Conservation (phyloP, 2,797 vertebrate species). For the Naso thynnoides region DNA sequence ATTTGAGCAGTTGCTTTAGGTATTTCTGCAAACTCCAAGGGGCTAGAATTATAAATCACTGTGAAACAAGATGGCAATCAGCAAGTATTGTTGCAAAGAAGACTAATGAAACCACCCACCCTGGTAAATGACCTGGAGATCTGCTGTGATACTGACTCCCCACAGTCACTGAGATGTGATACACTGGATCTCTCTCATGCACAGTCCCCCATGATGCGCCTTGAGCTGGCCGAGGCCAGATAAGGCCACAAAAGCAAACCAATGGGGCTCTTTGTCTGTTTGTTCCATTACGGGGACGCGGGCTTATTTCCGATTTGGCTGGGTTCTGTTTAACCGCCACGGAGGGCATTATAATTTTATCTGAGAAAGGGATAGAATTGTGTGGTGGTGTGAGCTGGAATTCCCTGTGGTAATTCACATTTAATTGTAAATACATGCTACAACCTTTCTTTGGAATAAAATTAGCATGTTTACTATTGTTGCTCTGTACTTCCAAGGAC, state of each 20-base stretch:
- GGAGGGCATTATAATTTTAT: constrained; percentile 62
- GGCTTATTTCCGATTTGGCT: constrained; percentile 60
- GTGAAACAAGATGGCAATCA: constrained; percentile 85
- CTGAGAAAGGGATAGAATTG: constrained; percentile 54
- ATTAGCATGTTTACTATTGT: constrained; percentile 81
- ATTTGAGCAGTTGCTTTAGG: constrained; percentile 86
- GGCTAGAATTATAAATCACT: constrained; percentile 84
- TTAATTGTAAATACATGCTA: constrained; percentile 79
- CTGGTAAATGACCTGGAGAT: constrained; percentile 85
- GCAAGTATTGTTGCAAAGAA: constrained; percentile 79
- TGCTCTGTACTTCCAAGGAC: constrained; percentile 75
- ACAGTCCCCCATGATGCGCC: constrained; percentile 58
- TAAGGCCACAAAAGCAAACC: constrained; percentile 81
- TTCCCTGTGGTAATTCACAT: constrained; percentile 72
- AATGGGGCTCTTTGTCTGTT: constrained; percentile 76
- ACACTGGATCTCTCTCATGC: constrained; percentile 61
- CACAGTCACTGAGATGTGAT: constrained; percentile 69
- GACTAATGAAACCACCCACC: constrained; percentile 84
- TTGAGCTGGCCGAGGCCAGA: constrained; percentile 74
- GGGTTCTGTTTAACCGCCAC: constrained; percentile 41
- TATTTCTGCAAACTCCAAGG: constrained; percentile 83
- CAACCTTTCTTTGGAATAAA: constrained; percentile 81
- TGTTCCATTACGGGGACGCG: constrained; percentile 66
- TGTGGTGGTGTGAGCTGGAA: constrained; percentile 33
- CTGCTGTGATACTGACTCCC: constrained; percentile 78